A percentile compares a stretch with the other conserved stretches of the same genome.
Conservation (phyloP, 1,140 invertebrate genomes). For the Oedothorax gibbosus region DNA sequence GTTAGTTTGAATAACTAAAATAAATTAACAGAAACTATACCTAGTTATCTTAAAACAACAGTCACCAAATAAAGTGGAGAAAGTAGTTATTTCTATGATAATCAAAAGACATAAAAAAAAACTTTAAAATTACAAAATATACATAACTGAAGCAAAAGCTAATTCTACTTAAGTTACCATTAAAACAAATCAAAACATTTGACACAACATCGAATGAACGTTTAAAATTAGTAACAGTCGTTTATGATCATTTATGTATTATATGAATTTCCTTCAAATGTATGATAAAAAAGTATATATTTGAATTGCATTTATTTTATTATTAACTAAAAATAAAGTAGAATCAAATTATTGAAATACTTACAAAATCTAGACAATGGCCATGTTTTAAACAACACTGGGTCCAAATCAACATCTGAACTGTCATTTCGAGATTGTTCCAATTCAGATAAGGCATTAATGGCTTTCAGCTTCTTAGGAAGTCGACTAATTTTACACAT, state of each 20-base stretch:
- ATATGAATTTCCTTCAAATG: background rate
- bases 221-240: background rate
- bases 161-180: too few species aligned
- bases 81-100: too few species aligned
- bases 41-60: background rate
- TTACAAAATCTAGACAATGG: constrained; percentile 29
- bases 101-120: too few species aligned
- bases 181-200: background rate
- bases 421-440: background rate
- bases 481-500: constrained; percentile 1
- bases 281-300: background rate
- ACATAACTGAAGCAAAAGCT: too few species aligned
- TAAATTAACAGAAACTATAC: background rate
- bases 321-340: background rate
- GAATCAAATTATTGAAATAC: background rate
- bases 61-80: too few species aligned
- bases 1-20: background rate
- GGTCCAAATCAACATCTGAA: background rate
- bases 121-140: too few species aligned
- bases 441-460: background rate
- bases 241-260: background rate
- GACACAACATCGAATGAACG: background rate
- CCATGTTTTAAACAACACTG: background rate
- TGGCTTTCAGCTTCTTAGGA: background rate
- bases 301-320: background rate